A percentile compares a stretch with the other conserved stretches of the same genome.
Conservation (phyloP, 2,888 invertebrate species). For the Heliconius charithonia region DNA sequence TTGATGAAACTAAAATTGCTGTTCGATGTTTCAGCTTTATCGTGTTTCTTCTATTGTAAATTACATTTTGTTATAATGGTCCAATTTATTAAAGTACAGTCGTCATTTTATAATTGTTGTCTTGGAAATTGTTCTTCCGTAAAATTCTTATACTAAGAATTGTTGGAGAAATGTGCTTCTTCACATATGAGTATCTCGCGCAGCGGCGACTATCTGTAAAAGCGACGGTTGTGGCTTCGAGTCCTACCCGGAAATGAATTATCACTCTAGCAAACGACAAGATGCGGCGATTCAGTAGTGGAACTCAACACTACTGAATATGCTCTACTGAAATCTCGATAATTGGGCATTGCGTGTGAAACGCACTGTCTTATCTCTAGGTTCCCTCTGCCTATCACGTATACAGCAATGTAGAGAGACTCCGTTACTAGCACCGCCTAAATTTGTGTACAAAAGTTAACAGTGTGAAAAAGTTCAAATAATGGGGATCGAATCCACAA, state of each 20-base stretch:
- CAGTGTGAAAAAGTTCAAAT: background rate
- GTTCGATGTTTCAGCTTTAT: conserved; percentile 50
- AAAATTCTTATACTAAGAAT: background rate
- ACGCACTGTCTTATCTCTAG: too few relatives aligned
- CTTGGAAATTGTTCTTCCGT: background rate
- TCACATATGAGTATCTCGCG: background rate
- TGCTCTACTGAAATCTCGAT: too few relatives aligned
- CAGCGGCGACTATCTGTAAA: background rate
- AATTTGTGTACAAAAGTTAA: too few relatives aligned
- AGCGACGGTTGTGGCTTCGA: background rate
- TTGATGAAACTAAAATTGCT: conserved; percentile 65
- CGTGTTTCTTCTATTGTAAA: conserved; percentile 33
- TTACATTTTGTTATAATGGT: conserved; percentile 19
- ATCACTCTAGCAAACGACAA: background rate
- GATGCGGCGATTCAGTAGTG: background rate
- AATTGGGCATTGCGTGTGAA: too few relatives aligned
- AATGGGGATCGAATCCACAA: too few relatives aligned
- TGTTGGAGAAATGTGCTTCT: background rate
- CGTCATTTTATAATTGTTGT: background rate
- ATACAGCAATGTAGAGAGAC: too few relatives aligned
- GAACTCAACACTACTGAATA: too few relatives aligned
- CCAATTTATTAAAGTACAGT: conserved; percentile 9
- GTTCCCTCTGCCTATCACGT: too few relatives aligned
- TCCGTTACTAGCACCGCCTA: too few relatives aligned
- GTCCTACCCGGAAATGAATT: background rate